Conservation (phyloP, 2,113 vertebrate genomes). For the Megalops atlanticus region DNA sequence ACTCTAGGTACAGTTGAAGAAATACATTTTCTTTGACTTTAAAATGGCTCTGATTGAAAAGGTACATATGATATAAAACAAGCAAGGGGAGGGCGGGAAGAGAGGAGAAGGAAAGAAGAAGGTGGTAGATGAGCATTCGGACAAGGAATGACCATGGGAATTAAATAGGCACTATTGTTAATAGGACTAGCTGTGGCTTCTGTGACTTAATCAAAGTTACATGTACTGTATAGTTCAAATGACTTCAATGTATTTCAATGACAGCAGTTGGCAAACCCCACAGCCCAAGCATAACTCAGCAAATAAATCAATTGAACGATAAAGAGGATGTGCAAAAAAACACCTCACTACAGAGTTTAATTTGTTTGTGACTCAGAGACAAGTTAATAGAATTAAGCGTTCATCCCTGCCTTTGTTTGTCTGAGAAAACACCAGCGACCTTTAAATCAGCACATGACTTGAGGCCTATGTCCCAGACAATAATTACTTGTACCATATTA, state of each 20-base stretch:
- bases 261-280: background rate
- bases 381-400: background rate
- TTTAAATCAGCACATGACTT: background rate
- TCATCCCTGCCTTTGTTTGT: background rate
- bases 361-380: background rate
- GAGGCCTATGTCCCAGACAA: background rate
- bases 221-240: background rate
- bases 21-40: background rate
- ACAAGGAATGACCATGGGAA: background rate
- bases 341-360: background rate
- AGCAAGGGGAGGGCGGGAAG: background rate
- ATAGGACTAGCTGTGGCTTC: background rate
- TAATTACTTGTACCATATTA: background rate
- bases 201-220: slow-evolving; percentile 1
- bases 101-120: background rate
- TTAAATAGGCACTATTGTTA: background rate
- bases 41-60: background rate
- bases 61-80: background rate
- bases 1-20: background rate
- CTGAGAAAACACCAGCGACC: background rate
- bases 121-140: background rate
- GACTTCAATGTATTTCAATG: background rate
- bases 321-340: background rate
- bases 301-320: slow-evolving; percentile 11
- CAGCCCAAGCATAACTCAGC: slow-evolving; percentile 4